phyloP scores from a whole-genome alignment of 2,888 invertebrate species.

The Drosophila rubida region DNA sequence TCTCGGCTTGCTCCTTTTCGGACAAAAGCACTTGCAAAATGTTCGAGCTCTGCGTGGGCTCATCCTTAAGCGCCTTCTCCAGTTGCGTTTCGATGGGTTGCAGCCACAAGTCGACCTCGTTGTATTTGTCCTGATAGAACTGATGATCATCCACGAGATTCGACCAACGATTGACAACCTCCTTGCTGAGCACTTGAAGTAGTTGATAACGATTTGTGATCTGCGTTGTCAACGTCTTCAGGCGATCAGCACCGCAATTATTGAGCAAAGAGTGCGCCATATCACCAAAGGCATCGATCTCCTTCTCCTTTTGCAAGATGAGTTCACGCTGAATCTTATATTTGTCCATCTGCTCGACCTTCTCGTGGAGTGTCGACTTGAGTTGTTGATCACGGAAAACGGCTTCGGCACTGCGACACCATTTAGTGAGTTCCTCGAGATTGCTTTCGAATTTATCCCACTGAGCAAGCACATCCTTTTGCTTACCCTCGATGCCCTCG shows the following conservation, averaged over 20 bases:
- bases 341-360: slow-evolving; percentile 89
- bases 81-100: slow-evolving; percentile 91
- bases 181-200: slow-evolving; percentile 92
- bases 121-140: slow-evolving; percentile 90
- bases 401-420: slow-evolving; percentile 94
- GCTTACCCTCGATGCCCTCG: slow-evolving; percentile 89
- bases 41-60: slow-evolving; percentile 89
- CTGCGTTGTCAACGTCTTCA: slow-evolving; percentile 94
- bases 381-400: slow-evolving; percentile 94
- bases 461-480: slow-evolving; percentile 90
- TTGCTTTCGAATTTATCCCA: slow-evolving; percentile 95
- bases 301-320: slow-evolving; percentile 92
- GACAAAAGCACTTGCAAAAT: slow-evolving; percentile 90
- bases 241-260: slow-evolving; percentile 92
- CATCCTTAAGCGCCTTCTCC: slow-evolving; percentile 87
- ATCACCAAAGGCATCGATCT: slow-evolving; percentile 95
- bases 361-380: slow-evolving; percentile 92
- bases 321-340: slow-evolving; percentile 91
- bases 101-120: slow-evolving; percentile 92
- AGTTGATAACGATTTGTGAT: slow-evolving; percentile 95
- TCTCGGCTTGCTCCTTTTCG: slow-evolving; percentile 94
- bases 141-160: slow-evolving; percentile 93
- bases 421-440: slow-evolving; percentile 92
- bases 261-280: slow-evolving; percentile 94
- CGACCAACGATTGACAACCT: slow-evolving; percentile 93